Conservation (phyloP, 2,888 invertebrate species). For the Cybosia mesomella region DNA sequence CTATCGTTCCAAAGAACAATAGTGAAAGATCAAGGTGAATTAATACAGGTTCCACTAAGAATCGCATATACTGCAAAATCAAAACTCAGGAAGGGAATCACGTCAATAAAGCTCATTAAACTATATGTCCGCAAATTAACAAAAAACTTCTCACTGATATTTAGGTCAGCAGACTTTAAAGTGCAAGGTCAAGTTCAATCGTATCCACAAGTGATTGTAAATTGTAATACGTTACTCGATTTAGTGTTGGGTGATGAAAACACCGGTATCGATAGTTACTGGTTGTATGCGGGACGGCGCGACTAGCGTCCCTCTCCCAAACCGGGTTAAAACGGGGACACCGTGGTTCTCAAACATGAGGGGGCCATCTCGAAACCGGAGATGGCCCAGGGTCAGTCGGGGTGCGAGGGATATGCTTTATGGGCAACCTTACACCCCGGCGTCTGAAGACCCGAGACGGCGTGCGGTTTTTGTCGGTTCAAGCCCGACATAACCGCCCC, state of each 20-base stretch:
- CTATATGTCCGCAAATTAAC: conserved; percentile 21
- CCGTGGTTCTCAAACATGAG: too few relatives aligned
- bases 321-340: too few relatives aligned
- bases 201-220: conserved; percentile 57
- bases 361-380: too few relatives aligned
- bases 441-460: too few relatives aligned
- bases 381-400: too few relatives aligned
- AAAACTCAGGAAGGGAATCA: background rate
- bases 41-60: background rate
- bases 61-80: background rate
- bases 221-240: conserved; percentile 56
- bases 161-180: conserved; percentile 57
- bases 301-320: too few relatives aligned
- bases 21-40: background rate
- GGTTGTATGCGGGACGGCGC: too few relatives aligned
- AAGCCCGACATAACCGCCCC: too few relatives aligned
- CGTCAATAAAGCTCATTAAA: background rate
- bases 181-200: conserved; percentile 66
- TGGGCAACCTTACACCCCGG: too few relatives aligned
- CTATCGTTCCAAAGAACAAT: background rate
- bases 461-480: too few relatives aligned
- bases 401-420: too few relatives aligned
- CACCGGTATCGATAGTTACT: conserved; percentile 45
- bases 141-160: conserved; percentile 44
- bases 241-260: conserved; percentile 32